These are phyloP conservation scores for Synanthedon tipuliformis DNA, from an alignment of 2,888 invertebrate species.

Conservation along the genomic window DNA sequence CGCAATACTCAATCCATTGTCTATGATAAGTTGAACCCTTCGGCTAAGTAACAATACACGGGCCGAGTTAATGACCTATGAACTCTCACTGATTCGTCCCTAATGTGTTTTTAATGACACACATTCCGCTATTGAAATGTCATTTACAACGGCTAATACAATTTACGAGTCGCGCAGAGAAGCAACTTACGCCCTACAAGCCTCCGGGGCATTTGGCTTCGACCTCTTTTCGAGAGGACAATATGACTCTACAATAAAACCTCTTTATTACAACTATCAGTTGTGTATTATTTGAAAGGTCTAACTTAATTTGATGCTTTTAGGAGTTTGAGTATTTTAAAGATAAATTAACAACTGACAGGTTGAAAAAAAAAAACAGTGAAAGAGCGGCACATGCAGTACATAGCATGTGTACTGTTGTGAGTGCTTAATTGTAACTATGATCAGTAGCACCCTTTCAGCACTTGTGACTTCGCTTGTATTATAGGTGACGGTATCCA, in stretches of 20 bases:
- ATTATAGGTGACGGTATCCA: too few species aligned
- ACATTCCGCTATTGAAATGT: conserved; percentile 56
- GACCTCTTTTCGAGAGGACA: neutral
- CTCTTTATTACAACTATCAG: neutral
- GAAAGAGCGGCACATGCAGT: too few species aligned
- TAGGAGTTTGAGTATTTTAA: too few species aligned
- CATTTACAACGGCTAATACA: conserved; percentile 43
- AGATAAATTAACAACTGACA: too few species aligned
- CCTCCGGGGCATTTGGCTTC: neutral
- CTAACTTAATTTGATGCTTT: too few species aligned
- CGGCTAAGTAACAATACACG: conserved; percentile 30
- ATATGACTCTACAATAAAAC: neutral
- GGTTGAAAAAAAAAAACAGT: too few species aligned
- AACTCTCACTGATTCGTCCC: conserved; percentile 38
- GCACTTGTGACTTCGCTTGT: too few species aligned
- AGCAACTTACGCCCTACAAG: neutral
- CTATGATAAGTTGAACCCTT: conserved; percentile 16
- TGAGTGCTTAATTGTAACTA: too few species aligned
- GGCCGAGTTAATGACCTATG: conserved; percentile 52
- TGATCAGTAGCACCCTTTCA: too few species aligned
- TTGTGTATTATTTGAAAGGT: too few species aligned
- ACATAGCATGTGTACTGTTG: too few species aligned
- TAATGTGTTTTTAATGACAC: conserved; percentile 64
- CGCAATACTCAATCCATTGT: conserved; percentile 4
- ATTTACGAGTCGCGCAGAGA: conserved; percentile 27